Evolutionary conservation across 2,113 vertebrate genomes (phyloP).

Genomic region (Pristiophorus japonicus): DNA sequence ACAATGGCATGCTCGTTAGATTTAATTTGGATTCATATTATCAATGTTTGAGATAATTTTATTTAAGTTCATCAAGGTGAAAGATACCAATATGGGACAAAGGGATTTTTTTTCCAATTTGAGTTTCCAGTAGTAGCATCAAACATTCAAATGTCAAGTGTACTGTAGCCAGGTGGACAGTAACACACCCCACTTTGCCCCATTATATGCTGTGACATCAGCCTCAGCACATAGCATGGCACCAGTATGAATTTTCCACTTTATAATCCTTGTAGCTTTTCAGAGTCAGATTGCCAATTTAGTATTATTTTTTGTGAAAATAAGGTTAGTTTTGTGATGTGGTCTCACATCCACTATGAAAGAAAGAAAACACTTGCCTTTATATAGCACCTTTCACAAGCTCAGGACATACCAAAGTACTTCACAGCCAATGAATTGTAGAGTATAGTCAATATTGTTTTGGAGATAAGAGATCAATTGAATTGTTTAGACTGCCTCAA

Average conservation of each 20-base stretch:
- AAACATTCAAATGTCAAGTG: too few relatives aligned
- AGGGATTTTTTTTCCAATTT: background rate
- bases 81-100: background rate
- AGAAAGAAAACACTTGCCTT: background rate
- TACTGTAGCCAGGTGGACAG: background rate
- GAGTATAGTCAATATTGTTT: background rate
- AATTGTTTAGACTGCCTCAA: background rate
- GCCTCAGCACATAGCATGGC: background rate
- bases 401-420: background rate
- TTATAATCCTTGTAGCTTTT: background rate
- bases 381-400: background rate
- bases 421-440: background rate
- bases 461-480: background rate
- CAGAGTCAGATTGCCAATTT: background rate
- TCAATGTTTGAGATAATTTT: background rate
- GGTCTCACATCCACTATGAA: background rate
- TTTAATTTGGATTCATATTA: background rate
- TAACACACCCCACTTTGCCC: background rate
- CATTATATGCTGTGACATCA: background rate
- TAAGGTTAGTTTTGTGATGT: background rate
- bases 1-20: background rate
- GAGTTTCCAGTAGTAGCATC: background rate
- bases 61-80: background rate
- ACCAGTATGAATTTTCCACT: background rate
- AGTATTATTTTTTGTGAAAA: background rate